Base-by-base conservation (phyloP, 2,888 invertebrate genomes). In the Chesias legatella region DNA sequence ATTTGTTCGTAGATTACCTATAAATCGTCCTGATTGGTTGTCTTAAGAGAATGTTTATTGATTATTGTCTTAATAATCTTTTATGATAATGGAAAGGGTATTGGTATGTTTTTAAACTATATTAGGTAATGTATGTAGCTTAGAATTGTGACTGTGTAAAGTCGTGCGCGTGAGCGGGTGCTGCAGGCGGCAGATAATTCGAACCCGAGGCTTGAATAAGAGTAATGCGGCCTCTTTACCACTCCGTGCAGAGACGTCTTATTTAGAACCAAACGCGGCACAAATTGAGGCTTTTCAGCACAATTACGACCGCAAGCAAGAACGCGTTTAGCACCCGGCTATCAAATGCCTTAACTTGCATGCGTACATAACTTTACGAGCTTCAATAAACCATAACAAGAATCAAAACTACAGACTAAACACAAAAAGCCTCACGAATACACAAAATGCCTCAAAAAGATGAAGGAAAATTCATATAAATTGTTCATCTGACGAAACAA, bases 221-320 rank as follows among this genome's bases (percentile, higher is more conserved):
- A 79, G 78, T 83, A 84, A 84, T 82, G 77, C 74, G 65, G 70
- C 76, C 79, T 82, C 80, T 84, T 83, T 79, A 81, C 78, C 73
- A 70, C 73, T 70, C 74, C 62, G 69, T 72, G 67, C 69, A 69
- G 63, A 76, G 80, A 86, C 84, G 82, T 86, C 86, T 86, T 84
- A 86, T 84, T 86, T 82, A 85, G 77, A 67, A 53, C 73, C 77
- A 78, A 79, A 80, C 72, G 68, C 72, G 75, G 73, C 63, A 73
- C 67, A 84, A 86, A 86, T 85, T 84, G 84, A 76, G 70, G 79
- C 77, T 75, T 83, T 84, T 85, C 84, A 81, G 66, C 74, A 72
- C 79, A 83, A 81, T 83, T 79, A 79, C 78, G 70, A 63, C 56
- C 62, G 66, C 74, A 53, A 73, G 65, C 72, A 62, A 67, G 60